Evolutionary conservation across 1,140 invertebrate species (phyloP), one percentile per base, ranked within the genome.

Genomic region (Aphidius ervi): DNA sequence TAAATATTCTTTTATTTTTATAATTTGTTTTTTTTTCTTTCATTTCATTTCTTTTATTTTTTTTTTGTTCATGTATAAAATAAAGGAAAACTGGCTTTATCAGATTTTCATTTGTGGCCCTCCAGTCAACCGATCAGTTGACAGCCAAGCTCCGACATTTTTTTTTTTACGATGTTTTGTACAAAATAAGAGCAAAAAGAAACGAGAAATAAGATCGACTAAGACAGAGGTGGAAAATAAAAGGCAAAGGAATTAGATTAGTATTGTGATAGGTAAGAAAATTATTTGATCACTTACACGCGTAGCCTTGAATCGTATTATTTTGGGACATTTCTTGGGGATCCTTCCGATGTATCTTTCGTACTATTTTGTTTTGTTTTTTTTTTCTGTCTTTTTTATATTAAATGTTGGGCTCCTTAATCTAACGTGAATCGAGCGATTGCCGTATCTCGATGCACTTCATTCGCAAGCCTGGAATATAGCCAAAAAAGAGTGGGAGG

Each of bases 31-130:
- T 48, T 48, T n/a, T 45, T 54, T 54, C 43, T 54, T 40, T 16
- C 40, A n/a, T 54, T 48, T 54, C 49, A 60, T 52, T 55, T 23
- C 16, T 46, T 45, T 31, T 23, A 31, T 63, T 69, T 66, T 60
- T 69, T 71, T 68, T 70, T 64, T 61, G 58, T 56, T 48, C 42
- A 40, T 50, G n/a, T 52, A 39, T 47, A 47, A 49, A 48, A 75
- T 74, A 76, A 76, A 74, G 68, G 72, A 75, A 74, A 75, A 69
- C 68, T 71, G 74, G 72, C 71, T 74, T 74, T 69, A 70, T 71
- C 72, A 67, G 74, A 62, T 71, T 59, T 48, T 41, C 45, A 37
- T 9, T 5, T 9, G 39, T 49, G 52, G 45, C 47, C 55, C 47
- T 7, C 31, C 40, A 60, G 23, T 31, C 23, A 31, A 31, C 23